Evolutionary conservation across 2,113 vertebrate genomes (phyloP).

Genomic region (Bagarius yarrelli): DNA sequence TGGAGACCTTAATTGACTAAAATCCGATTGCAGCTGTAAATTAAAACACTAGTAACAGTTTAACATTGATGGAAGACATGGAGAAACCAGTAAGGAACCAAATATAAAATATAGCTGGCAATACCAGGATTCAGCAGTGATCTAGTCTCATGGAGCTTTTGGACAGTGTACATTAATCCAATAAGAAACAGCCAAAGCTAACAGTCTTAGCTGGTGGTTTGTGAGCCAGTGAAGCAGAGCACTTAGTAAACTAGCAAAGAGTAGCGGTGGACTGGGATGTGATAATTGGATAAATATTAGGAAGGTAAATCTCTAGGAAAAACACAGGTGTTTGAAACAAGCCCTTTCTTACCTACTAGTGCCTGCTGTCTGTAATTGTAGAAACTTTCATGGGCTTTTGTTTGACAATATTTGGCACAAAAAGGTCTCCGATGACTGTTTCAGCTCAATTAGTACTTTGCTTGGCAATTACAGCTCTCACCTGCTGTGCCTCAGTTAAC

Average conservation of each 20-base stretch:
- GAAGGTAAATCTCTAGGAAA: conserved; percentile 17
- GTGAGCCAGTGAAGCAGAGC: not conserved
- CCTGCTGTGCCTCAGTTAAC: conserved; percentile 37
- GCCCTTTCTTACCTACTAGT: conserved; percentile 7
- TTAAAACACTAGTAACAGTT: not conserved
- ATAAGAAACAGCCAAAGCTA: not conserved
- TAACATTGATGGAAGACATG: not conserved
- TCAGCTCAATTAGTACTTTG: conserved; percentile 34
- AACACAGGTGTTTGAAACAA: conserved; percentile 32
- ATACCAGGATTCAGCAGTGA: not conserved
- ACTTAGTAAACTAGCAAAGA: not conserved
- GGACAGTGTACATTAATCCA: not conserved
- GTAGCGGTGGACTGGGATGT: not conserved
- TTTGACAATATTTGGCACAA: conserved; percentile 37
- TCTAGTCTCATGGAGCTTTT: not conserved
- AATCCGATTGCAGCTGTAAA: not conserved
- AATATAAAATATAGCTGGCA: not conserved
- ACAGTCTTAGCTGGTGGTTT: not conserved
- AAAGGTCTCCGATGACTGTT: conserved; percentile 34
- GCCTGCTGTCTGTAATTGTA: conserved; percentile 16
- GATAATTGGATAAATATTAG: conserved; percentile 14
- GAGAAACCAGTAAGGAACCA: not conserved
- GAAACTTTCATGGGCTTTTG: conserved; percentile 31
- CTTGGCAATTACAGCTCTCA: conserved; percentile 48
- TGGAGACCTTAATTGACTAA: not conserved